These are phyloP conservation scores for Amphimedon queenslandica DNA, from an alignment of 37 sponge, comb jelly and placozoan species.

Conservation along the genomic window DNA sequence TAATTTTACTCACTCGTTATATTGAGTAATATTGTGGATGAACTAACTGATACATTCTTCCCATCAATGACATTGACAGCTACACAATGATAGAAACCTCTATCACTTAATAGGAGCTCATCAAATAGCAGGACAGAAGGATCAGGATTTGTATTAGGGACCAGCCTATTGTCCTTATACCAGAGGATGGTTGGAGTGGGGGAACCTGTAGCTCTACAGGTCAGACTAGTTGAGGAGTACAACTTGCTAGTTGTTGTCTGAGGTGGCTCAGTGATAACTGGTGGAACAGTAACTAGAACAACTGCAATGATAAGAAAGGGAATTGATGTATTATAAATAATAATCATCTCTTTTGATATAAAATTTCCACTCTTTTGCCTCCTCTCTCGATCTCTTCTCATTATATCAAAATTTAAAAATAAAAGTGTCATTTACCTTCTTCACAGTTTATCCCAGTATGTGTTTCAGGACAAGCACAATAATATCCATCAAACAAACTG, in stretches of 20 bases:
- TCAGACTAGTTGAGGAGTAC: neutral
- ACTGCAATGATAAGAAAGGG: neutral
- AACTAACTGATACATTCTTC: neutral
- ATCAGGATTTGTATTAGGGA: neutral
- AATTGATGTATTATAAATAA: neutral
- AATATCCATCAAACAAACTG: neutral
- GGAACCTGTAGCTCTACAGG: conserved; percentile 20
- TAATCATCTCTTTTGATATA: too few relatives aligned
- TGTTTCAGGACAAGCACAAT: conserved; percentile 8
- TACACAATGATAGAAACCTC: conserved; percentile 26
- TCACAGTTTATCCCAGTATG: conserved; percentile 22
- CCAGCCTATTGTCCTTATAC: conserved; percentile 30
- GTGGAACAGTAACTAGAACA: neutral
- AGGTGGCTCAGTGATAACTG: neutral
- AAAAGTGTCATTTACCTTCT: conserved; percentile 1
- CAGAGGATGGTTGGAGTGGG: conserved; percentile 41
- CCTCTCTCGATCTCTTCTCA: too few relatives aligned
- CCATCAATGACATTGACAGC: conserved; percentile 14
- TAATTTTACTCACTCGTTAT: neutral
- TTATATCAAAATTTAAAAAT: neutral
- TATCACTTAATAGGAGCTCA: conserved; percentile 15
- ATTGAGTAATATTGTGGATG: conserved; percentile 6
- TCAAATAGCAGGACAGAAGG: neutral
- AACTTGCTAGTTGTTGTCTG: neutral
- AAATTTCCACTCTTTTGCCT: too few relatives aligned